Evolutionary conservation across 2,888 invertebrate species (phyloP).

Genomic region (Eupithecia pulchellata): DNA sequence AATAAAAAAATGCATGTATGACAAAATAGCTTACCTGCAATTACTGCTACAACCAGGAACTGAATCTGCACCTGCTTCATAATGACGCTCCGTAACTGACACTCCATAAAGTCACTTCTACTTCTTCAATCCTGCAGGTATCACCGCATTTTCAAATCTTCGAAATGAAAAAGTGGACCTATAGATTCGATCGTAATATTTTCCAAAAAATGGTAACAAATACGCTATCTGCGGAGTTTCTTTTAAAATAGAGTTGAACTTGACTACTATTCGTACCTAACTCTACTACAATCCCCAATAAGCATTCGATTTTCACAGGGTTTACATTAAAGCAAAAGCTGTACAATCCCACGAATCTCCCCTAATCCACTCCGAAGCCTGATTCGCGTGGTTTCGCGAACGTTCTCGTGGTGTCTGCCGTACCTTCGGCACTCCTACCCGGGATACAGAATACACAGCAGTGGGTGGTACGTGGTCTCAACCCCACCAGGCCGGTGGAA

Average conservation of each 20-base stretch:
- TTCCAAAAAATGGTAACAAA: not conserved
- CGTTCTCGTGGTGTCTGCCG: slow-evolving; percentile 60
- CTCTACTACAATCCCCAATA: not conserved
- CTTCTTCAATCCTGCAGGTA: slow-evolving; percentile 7
- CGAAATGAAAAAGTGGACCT: not conserved
- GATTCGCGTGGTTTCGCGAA: slow-evolving; percentile 39
- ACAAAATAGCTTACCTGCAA: slow-evolving; percentile 33
- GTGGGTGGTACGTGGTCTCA: slow-evolving; percentile 42
- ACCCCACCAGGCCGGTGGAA: slow-evolving; percentile 71
- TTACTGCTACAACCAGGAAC: slow-evolving; percentile 29
- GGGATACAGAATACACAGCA: slow-evolving; percentile 43
- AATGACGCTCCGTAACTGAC: slow-evolving; percentile 11
- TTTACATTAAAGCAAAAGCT: not conserved
- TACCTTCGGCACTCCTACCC: slow-evolving; percentile 60
- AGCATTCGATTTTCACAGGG: not conserved
- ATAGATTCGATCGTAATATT: not conserved
- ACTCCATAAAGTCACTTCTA: slow-evolving; percentile 23
- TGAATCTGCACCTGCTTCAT: slow-evolving; percentile 29
- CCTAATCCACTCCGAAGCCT: slow-evolving; percentile 9
- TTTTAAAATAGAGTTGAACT: not conserved
- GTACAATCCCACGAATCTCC: not conserved
- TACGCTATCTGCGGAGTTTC: not conserved
- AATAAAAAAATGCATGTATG: too few relatives aligned
- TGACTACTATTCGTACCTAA: not conserved
- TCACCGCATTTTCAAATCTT: slow-evolving; percentile 28